A percentile compares a stretch with the other conserved stretches of the same genome.
Evolutionary conservation across 1,140 invertebrate species (phyloP).

Genomic region (Leptonema lineaticorne): DNA sequence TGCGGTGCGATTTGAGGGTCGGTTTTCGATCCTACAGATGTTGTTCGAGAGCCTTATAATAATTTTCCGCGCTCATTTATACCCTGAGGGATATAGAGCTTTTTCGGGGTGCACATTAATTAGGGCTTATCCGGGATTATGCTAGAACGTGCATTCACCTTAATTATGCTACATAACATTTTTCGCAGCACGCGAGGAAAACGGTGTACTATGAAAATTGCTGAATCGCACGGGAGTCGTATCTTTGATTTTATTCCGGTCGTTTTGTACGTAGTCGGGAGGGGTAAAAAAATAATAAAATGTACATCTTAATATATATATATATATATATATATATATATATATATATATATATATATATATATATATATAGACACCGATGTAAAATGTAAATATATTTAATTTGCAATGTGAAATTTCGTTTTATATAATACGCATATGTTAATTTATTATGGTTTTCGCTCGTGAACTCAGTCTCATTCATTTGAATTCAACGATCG

Average conservation of each 20-base stretch:
- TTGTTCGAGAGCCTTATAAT: background rate
- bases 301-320: background rate
- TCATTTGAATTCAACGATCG: too few relatives aligned
- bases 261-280: too few relatives aligned
- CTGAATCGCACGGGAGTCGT: background rate
- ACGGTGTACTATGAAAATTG: background rate
- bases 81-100: background rate
- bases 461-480: too few relatives aligned
- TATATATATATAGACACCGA: too few relatives aligned
- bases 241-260: too few relatives aligned
- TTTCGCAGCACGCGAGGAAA: constrained; percentile 1
- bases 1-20: background rate
- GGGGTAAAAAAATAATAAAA: background rate
- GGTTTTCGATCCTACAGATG: background rate
- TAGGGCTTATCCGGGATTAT: constrained; percentile 12
- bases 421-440: too few relatives aligned
- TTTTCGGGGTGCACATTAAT: constrained; percentile 11
- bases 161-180: background rate
- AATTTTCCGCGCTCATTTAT: background rate
- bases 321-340: background rate
- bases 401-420: too few relatives aligned
- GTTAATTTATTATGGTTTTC: too few relatives aligned
- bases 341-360: background rate
- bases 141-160: background rate
- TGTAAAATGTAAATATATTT: too few relatives aligned